These are phyloP conservation scores for Penaeus japonicus DNA, from an alignment of 1,140 invertebrate genomes.

Conservation along the genomic window DNA sequence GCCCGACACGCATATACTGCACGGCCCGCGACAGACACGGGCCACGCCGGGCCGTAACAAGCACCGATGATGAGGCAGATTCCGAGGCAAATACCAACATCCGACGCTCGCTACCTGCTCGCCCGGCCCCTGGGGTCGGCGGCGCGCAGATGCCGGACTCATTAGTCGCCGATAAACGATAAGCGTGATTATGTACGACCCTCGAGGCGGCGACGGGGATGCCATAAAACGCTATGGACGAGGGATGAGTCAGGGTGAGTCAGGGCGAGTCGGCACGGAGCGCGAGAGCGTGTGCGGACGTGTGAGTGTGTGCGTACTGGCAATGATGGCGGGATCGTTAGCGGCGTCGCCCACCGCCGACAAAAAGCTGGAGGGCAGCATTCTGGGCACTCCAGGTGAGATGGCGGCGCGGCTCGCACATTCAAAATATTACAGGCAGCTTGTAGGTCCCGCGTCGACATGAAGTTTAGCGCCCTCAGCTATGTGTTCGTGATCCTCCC, in stretches of 20 bases:
- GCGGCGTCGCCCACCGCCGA: background rate
- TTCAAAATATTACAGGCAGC: slow-evolving; percentile 16
- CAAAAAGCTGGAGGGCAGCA: slow-evolving; percentile 15
- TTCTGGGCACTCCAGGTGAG: background rate
- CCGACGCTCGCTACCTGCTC: too few relatives aligned
- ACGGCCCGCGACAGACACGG: too few relatives aligned
- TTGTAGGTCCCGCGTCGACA: slow-evolving; percentile 11
- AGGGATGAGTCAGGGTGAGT: background rate
- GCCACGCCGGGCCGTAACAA: too few relatives aligned
- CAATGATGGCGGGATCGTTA: background rate
- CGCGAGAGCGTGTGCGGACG: background rate
- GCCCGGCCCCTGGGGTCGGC: too few relatives aligned
- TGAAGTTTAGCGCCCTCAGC: background rate
- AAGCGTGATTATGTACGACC: too few relatives aligned
- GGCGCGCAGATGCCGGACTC: too few relatives aligned
- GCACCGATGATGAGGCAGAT: too few relatives aligned
- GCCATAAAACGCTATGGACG: background rate
- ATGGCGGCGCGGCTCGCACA: background rate
- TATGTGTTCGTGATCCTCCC: too few relatives aligned
- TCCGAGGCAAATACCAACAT: too few relatives aligned
- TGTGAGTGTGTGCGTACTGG: slow-evolving; percentile 3
- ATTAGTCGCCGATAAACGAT: too few relatives aligned
- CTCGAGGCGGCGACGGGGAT: too few relatives aligned
- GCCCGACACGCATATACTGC: too few relatives aligned
- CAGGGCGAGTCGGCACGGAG: background rate